Evolutionary conservation across 2,888 invertebrate genomes (phyloP), one percentile per base, ranked within the genome.

Genomic region (Prosopocoilus inquinatus): DNA sequence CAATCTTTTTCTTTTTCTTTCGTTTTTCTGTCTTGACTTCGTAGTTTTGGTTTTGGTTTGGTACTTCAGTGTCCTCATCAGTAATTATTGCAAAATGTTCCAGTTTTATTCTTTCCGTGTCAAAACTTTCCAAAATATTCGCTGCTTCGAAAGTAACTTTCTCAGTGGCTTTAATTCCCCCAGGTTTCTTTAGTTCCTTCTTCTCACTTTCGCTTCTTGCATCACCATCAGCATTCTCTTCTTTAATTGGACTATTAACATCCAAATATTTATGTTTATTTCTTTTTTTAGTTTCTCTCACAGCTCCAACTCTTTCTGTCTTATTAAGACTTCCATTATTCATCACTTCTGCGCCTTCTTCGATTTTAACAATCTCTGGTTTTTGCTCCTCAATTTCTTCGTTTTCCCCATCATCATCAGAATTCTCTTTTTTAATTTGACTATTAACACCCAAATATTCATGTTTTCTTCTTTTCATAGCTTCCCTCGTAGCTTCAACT

Each of bases 61-160:
- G 36, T 43, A 49, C 53, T 51, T 33, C 32, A 35, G 15, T 45
- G 48, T 53, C 44, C 20, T 49, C 13, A 15, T 20, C n/a, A 5
- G 5, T n/a, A 16, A 43, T 38, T 43, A 43, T 38, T 43, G 55
- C 39, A 55, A 53, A 52, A 54, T 59, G 61, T 68, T 68, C 67
- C 68, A 67, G 66, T 61, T 54, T 53, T 62, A n/a, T n/a, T n/a
- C n/a, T n/a, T n/a, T n/a, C n/a, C n/a, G 61, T 55, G 59, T 51
- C 43, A 43, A 9, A 43, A 12, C 20, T 12, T 13, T 43, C 20
- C 3, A 4, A 9, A 3, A 44, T 43, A 43, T 20, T 13, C 41
- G 28, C 35, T 28, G 38, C 57, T 15, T 44, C 32, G 41, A 44
- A 38, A 20, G 1, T 4, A 20, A 28, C 7, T 28, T 28, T 28